Base-by-base conservation (phyloP, 2,113 vertebrate species). In the Nestor notabilis region DNA sequence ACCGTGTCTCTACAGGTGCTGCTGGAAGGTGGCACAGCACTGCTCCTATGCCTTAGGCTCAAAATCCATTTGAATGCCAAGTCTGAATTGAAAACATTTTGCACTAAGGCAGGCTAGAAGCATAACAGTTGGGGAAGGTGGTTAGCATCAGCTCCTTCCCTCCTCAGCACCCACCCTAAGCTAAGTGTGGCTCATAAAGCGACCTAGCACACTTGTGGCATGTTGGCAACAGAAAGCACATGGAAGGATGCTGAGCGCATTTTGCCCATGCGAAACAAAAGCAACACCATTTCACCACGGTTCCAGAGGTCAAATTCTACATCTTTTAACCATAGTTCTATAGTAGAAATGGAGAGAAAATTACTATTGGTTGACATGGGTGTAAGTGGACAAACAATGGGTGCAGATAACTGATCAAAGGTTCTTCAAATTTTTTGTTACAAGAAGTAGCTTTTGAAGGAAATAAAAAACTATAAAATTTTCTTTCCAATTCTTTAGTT, bases 1-100 rank as follows among this genome's bases (percentile, higher is more conserved):
- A 0, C 7, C 5, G 2, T 20, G 10, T 52, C 13, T 8, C 69
- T 35, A 33, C 3, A 1, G 28, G 14, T 0, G 0, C 23, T 71
- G 44, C 18, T 43, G 33, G 28, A 46, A 50, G 37, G 20, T 41
- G 41, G 17, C 44, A 82, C 29, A 77, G 82, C 47, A 33, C 44
- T 60, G 29, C 39, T 37, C 15, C 18, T 11, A 58, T 5, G 20
- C 53, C 33, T 56, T 47, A 33, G 66, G 28, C 33, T 63, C 66
- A 50, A 79, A 55, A 56, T 44, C 31, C 11, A 17, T 44, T 39
- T 44, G 19, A 72, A 74, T 12, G 12, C 35, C 33, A 56, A 63
- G 11, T 37, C 33, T 7, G 24, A 76, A 31, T 24, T 58, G 23
- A 44, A 74, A 83, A 43, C 4, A 9, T 28, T 35, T 65, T 35